Percentiles rank a stretch among this genome's conserved stretches.
Conservation (phyloP, 92 coral and sea anemone genomes). For the Plumapathes pennacea region DNA sequence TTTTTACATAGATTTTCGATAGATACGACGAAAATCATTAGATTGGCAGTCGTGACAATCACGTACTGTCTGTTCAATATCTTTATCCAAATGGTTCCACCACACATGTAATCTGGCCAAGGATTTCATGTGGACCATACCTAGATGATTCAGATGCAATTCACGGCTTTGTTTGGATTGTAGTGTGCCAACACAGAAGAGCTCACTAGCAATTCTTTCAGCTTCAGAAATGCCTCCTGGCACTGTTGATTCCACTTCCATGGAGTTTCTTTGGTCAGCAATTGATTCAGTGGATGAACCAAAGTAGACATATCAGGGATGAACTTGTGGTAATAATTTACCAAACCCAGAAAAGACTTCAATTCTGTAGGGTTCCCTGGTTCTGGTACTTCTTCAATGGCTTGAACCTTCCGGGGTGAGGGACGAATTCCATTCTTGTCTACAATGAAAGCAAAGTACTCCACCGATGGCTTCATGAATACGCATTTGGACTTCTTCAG, state of each 20-base stretch:
- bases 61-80: slow-evolving; percentile 32
- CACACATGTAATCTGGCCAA: slow-evolving; percentile 36
- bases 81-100: slow-evolving; percentile 21
- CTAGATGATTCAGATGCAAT: slow-evolving; percentile 35
- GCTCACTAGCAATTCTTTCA: slow-evolving; percentile 12
- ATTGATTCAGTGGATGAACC: slow-evolving; percentile 25
- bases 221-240: slow-evolving; percentile 28
- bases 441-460: slow-evolving; percentile 29
- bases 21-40: too few relatives aligned
- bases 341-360: slow-evolving; percentile 27
- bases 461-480: slow-evolving; percentile 25
- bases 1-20: too few relatives aligned
- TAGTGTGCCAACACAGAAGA: slow-evolving; percentile 27
- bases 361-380: slow-evolving; percentile 27
- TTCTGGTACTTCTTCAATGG: slow-evolving; percentile 21
- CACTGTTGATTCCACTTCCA: slow-evolving; percentile 5
- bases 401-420: slow-evolving; percentile 26
- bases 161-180: slow-evolving; percentile 43
- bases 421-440: slow-evolving; percentile 28
- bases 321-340: slow-evolving; percentile 28
- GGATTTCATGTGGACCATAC: slow-evolving; percentile 35
- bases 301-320: slow-evolving; percentile 36
- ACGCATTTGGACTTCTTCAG: slow-evolving; percentile 33
- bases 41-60: slow-evolving; percentile 28
- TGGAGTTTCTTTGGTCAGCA: slow-evolving; percentile 6